Percentiles rank a stretch among this genome's conserved stretches.
Evolutionary conservation across 2,797 vertebrate genomes (phyloP).

Genomic region (Argentina silus): DNA sequence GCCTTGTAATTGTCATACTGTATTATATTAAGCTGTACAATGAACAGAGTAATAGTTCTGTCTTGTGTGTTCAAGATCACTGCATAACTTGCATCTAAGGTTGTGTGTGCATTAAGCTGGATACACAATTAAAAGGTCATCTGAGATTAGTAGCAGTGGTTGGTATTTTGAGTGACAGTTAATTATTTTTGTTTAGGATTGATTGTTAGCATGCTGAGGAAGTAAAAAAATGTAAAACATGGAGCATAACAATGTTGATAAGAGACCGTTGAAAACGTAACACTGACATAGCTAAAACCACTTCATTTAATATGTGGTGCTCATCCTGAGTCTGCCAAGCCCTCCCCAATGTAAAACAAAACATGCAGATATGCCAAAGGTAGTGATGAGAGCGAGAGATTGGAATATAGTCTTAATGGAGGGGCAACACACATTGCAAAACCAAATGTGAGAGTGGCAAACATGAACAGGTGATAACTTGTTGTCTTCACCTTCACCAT

Average conservation of each 20-base stretch:
- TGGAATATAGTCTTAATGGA: no score
- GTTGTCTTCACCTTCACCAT: no score
- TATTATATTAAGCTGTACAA: neutral
- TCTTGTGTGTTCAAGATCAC: neutral
- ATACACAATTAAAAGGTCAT: slow-evolving; percentile 7
- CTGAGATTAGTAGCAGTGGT: neutral
- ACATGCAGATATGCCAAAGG: no score
- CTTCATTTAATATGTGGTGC: no score
- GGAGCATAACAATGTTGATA: neutral
- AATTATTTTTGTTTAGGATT: neutral
- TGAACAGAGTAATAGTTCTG: neutral
- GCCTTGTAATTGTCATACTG: neutral
- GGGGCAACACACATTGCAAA: no score
- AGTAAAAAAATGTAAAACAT: neutral
- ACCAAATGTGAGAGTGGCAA: no score
- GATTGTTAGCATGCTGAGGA: neutral
- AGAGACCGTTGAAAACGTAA: neutral
- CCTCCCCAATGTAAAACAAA: no score
- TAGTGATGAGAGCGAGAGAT: no score
- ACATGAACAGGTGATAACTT: no score
- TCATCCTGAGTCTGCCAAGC: no score
- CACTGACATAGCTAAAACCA: slow-evolving; percentile 3
- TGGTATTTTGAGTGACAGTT: slow-evolving; percentile 2
- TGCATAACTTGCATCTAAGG: neutral
- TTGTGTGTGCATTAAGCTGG: neutral